Evolutionary conservation across 2,888 invertebrate species (phyloP).

Genomic region (Platycnemis pennipes): DNA sequence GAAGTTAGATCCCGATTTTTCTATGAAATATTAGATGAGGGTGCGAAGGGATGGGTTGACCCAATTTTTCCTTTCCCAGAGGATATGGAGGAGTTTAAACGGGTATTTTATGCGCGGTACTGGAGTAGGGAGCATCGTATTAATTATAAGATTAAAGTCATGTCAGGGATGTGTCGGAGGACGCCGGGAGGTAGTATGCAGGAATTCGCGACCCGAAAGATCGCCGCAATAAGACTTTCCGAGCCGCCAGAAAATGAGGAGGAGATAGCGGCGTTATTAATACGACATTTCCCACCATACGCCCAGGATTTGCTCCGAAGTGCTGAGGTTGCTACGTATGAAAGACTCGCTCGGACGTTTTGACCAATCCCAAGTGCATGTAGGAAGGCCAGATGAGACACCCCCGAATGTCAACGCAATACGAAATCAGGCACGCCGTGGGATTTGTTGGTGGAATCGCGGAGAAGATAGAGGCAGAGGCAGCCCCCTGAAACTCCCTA

Average conservation of each 20-base stretch:
- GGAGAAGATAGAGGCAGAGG: background rate
- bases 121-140: slow-evolving; percentile 1
- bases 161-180: background rate
- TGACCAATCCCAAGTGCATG: background rate
- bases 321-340: background rate
- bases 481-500: no score
- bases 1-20: slow-evolving; percentile 2
- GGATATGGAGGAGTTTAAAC: background rate
- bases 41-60: background rate
- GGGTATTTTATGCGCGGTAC: slow-evolving; percentile 11
- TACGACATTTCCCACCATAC: slow-evolving; percentile 2
- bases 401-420: background rate
- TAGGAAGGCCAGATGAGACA: slow-evolving; percentile 7
- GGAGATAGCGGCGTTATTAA: slow-evolving; percentile 3
- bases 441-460: background rate
- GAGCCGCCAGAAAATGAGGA: slow-evolving; percentile 9
- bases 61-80: slow-evolving; percentile 4
- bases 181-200: slow-evolving; percentile 1
- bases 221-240: slow-evolving; percentile 9
- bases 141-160: background rate
- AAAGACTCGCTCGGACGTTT: slow-evolving; percentile 18
- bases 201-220: background rate
- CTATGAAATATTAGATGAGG: background rate
- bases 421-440: slow-evolving; percentile 10
- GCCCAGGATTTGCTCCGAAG: slow-evolving; percentile 10